phyloP scores from a whole-genome alignment of 2,113 vertebrate species.

The Oreocharis arfaki region DNA sequence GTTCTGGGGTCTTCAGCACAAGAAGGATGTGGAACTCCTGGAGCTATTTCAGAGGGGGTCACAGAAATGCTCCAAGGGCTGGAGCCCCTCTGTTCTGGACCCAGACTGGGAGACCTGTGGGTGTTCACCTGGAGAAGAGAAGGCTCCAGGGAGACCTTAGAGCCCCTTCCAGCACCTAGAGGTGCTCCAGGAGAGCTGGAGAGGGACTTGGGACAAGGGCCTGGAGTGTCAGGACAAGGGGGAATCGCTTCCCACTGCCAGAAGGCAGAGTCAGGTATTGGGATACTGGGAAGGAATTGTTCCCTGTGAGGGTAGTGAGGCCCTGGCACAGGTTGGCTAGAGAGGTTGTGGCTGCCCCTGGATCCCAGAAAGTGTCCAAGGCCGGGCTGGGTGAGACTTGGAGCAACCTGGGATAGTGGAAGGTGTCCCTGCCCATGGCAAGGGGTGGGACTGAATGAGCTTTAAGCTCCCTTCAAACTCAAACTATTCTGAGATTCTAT shows the following conservation, averaged over 20 bases:
- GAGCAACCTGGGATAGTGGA: neutral
- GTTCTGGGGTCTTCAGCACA: neutral
- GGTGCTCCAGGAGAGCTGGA: neutral
- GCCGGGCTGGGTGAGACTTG: neutral
- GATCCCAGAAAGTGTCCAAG: neutral
- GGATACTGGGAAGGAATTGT: neutral
- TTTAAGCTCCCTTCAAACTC: neutral
- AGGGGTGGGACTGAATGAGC: neutral
- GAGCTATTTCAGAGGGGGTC: neutral
- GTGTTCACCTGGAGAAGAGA: neutral
- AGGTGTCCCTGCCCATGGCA: neutral
- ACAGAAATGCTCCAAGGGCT: neutral
- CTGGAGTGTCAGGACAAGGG: no score
- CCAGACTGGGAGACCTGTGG: neutral
- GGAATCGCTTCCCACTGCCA: neutral
- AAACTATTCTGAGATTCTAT: neutral
- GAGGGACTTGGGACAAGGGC: neutral
- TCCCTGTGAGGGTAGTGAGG: neutral
- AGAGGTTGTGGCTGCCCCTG: neutral
- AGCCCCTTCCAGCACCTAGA: no score
- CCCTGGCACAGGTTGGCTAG: neutral
- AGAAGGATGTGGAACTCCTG: neutral
- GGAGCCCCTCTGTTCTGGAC: neutral
- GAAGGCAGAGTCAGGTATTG: neutral
- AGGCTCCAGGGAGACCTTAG: neutral